Conservation (phyloP, 2,113 vertebrate genomes). For the Caloenas nicobarica region DNA sequence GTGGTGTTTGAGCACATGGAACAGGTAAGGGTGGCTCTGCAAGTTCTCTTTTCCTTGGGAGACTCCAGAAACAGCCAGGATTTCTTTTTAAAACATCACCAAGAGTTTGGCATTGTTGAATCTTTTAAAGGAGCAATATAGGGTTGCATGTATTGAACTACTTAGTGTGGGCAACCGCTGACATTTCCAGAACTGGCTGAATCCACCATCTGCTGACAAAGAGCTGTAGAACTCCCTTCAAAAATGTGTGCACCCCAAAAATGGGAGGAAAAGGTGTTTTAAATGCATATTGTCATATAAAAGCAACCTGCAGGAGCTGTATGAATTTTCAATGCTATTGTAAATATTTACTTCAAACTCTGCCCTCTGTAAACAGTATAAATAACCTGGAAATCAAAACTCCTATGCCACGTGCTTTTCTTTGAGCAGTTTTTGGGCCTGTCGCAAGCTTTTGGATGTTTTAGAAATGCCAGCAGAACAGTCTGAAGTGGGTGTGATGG, state of each 20-base stretch:
- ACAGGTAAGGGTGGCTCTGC: slow-evolving; percentile 75
- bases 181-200: not conserved
- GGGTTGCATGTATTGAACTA: not conserved
- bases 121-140: accelerated
- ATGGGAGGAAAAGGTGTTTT: not conserved
- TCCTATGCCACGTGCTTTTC: not conserved
- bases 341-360: not conserved
- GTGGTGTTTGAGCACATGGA: slow-evolving; percentile 97
- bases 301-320: not conserved
- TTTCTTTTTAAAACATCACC: accelerated
- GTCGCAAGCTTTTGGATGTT: not conserved
- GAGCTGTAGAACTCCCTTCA: not conserved
- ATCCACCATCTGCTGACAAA: not conserved
- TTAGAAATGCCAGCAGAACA: not conserved
- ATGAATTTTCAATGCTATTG: not conserved
- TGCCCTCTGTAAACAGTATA: not conserved
- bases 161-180: not conserved
- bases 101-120: accelerated
- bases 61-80: not conserved
- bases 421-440: not conserved
- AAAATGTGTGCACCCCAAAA: not conserved
- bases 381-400: not conserved
- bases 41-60: not conserved
- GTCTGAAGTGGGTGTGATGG: not conserved
- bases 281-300: not conserved